Conservation (phyloP, 1,140 invertebrate species). For the Apis florea region DNA sequence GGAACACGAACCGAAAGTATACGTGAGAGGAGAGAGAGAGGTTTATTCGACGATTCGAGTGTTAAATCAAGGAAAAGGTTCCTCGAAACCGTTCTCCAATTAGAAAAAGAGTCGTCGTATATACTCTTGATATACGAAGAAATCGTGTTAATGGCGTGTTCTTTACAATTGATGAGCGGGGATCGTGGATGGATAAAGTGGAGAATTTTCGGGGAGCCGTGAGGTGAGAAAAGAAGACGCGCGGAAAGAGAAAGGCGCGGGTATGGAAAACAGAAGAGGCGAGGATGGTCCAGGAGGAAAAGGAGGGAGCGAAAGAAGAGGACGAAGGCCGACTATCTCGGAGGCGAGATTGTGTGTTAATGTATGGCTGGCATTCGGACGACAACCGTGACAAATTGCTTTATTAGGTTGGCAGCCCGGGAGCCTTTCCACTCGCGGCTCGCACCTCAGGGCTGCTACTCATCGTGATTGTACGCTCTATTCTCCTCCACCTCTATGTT, state of each 20-base stretch:
- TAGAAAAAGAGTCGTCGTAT: background rate
- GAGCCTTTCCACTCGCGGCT: slow-evolving; percentile 74
- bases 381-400: slow-evolving; percentile 80
- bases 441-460: slow-evolving; percentile 68
- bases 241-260: background rate
- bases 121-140: background rate
- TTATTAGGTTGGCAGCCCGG: slow-evolving; percentile 79
- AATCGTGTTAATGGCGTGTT: background rate
- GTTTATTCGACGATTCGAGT: background rate
- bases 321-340: slow-evolving; percentile 60
- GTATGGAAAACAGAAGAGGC: slow-evolving; percentile 39
- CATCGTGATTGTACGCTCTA: slow-evolving; percentile 71
- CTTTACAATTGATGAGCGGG: slow-evolving; percentile 20
- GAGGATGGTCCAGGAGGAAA: slow-evolving; percentile 26
- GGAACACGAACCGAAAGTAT: background rate
- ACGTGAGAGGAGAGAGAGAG: background rate
- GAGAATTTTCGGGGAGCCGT: slow-evolving; percentile 6
- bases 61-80: background rate
- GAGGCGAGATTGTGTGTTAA: slow-evolving; percentile 77
- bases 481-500: slow-evolving; percentile 63
- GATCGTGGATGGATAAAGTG: background rate
- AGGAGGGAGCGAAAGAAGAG: slow-evolving; percentile 24
- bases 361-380: slow-evolving; percentile 79
- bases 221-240: slow-evolving; percentile 35
- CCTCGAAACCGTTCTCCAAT: background rate